Conservation (phyloP, 2,113 vertebrate species). For the Rhabdomys dilectus region DNA sequence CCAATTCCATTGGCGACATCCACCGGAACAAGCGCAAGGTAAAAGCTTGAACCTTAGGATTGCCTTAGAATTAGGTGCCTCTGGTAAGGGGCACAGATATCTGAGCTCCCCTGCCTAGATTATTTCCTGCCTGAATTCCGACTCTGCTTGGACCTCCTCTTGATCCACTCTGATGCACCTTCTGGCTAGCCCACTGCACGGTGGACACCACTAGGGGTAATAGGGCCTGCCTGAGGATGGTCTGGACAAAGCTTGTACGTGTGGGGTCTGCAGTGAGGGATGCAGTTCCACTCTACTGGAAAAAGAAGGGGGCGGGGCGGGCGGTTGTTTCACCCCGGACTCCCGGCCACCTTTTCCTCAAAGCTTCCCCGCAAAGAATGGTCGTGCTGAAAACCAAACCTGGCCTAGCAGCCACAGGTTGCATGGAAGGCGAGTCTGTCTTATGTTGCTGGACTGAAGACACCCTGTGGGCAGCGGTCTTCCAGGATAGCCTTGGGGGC, state of each 20-base stretch:
- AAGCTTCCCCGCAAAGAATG: neutral
- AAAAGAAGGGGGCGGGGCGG: neutral
- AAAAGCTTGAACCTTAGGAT: neutral
- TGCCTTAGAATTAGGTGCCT: neutral
- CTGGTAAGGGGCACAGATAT: neutral
- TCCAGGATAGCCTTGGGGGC: neutral
- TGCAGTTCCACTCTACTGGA: neutral
- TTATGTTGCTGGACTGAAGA: neutral
- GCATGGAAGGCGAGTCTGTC: neutral
- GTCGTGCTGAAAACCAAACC: conserved; percentile 19
- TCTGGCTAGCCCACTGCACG: neutral
- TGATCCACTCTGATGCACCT: neutral
- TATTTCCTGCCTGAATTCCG: neutral
- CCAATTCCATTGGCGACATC: conserved; percentile 98
- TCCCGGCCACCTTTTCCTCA: neutral
- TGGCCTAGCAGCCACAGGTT: neutral
- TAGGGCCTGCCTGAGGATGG: neutral
- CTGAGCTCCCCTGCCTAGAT: neutral
- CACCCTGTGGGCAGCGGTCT: neutral
- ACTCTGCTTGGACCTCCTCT: neutral
- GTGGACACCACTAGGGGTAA: too few species aligned
- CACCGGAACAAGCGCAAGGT: conserved; percentile 98
- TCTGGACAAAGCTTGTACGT: neutral
- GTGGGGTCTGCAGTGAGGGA: neutral
- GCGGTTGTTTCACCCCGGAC: neutral